These are phyloP conservation scores for Rhynchomys soricoides DNA, from an alignment of 2,113 vertebrate species.

Conservation along the genomic window DNA sequence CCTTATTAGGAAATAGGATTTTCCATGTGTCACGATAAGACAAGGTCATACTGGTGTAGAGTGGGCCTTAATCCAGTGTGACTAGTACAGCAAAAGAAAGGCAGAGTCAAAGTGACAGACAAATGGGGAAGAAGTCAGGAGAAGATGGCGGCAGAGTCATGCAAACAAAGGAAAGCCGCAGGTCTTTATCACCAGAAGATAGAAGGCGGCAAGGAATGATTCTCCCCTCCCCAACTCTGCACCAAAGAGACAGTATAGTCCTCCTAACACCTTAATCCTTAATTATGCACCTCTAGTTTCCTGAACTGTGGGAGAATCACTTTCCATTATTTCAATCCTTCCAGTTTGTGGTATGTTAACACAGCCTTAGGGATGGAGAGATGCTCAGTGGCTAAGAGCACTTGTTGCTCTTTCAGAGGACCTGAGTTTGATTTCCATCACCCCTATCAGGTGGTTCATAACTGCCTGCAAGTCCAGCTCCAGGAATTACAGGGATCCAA, in stretches of 20 bases:
- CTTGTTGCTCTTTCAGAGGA: neutral
- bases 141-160: neutral
- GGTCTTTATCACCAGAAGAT: neutral
- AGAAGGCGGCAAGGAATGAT: neutral
- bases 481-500: too few relatives aligned
- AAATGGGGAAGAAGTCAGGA: neutral
- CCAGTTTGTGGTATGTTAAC: neutral
- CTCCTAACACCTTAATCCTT: neutral
- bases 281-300: neutral
- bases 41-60: neutral
- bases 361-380: neutral
- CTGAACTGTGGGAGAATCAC: neutral
- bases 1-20: conserved; percentile 34
- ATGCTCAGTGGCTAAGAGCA: neutral
- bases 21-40: conserved; percentile 37
- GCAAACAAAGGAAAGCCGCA: neutral
- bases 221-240: neutral
- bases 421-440: neutral
- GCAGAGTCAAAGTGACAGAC: neutral
- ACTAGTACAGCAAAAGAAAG: neutral
- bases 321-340: neutral
- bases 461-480: neutral
- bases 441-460: neutral
- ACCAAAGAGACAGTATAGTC: neutral
- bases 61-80: neutral